phyloP scores from a whole-genome alignment of 2,797 vertebrate genomes.

The Peromyscus eremicus region DNA sequence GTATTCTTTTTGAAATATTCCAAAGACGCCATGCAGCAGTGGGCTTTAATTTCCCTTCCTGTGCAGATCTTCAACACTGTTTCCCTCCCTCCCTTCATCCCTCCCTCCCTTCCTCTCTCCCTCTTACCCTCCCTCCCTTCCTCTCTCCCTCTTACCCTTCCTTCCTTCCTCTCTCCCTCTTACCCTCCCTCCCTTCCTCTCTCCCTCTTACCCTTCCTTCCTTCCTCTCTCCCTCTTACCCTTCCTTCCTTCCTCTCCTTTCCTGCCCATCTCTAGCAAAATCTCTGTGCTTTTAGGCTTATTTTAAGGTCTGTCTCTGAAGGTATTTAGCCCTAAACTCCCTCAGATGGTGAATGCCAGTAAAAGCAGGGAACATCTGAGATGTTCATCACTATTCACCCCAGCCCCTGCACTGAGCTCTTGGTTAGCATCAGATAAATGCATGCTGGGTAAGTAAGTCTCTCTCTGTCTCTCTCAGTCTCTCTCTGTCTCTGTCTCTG shows the following conservation, averaged over 20 bases:
- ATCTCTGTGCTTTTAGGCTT: not conserved
- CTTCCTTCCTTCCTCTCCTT: not conserved
- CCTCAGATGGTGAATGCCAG: not conserved
- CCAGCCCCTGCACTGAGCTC: not conserved
- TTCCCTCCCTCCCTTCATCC: not conserved
- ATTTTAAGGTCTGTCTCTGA: not conserved
- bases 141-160: not conserved
- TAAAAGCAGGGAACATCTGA: not conserved
- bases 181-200: no score
- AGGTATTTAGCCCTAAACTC: not conserved
- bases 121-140: not conserved
- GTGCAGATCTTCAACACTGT: not conserved
- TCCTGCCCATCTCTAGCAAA: not conserved
- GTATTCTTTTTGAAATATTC: not conserved
- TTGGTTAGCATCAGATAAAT: not conserved
- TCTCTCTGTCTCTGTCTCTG: no score
- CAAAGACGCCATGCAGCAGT: not conserved
- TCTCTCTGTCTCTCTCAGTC: no score
- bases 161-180: no score
- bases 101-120: not conserved
- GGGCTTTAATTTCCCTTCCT: not conserved
- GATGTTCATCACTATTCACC: not conserved
- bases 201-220: no score
- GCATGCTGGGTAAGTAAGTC: not conserved
- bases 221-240: not conserved